A percentile compares a stretch with the other conserved stretches of the same genome.
These are phyloP conservation scores for Charina bottae DNA, from an alignment of 2,113 vertebrate genomes.

Conservation along the genomic window DNA sequence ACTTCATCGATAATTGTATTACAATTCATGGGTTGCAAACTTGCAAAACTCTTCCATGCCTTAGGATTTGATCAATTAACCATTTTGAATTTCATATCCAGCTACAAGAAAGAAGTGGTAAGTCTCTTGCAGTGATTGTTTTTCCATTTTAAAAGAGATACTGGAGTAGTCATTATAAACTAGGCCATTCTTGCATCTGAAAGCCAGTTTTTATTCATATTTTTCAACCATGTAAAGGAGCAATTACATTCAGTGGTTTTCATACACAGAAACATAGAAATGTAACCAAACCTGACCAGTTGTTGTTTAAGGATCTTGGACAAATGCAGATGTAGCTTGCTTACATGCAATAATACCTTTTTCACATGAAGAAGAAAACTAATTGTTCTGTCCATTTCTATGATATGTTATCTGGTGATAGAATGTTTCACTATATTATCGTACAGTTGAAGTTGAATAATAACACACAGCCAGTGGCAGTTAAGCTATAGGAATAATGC, in stretches of 20 bases:
- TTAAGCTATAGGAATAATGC: not conserved
- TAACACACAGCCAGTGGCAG: not conserved
- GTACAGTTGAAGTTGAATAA: not conserved
- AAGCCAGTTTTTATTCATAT: not conserved
- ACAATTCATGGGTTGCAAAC: not conserved
- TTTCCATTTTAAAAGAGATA: not conserved
- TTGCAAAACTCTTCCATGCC: not conserved
- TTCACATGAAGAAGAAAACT: not conserved
- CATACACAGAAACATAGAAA: not conserved
- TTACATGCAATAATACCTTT: too few species aligned
- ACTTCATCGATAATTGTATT: constrained; percentile 20
- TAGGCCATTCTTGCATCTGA: not conserved
- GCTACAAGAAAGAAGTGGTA: constrained; percentile 1
- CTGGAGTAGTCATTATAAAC: not conserved
- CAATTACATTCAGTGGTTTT: not conserved
- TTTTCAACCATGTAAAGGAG: not conserved
- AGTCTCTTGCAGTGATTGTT: not conserved
- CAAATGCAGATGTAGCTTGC: not conserved
- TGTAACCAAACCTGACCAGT: not conserved
- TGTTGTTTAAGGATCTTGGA: not conserved
- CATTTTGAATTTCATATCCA: not conserved
- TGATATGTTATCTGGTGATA: not conserved
- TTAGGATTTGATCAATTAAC: constrained; percentile 16
- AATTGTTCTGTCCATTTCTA: not conserved
- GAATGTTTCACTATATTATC: not conserved